Base-by-base conservation (phyloP, 2,113 vertebrate genomes). In the Myotis davidii region DNA sequence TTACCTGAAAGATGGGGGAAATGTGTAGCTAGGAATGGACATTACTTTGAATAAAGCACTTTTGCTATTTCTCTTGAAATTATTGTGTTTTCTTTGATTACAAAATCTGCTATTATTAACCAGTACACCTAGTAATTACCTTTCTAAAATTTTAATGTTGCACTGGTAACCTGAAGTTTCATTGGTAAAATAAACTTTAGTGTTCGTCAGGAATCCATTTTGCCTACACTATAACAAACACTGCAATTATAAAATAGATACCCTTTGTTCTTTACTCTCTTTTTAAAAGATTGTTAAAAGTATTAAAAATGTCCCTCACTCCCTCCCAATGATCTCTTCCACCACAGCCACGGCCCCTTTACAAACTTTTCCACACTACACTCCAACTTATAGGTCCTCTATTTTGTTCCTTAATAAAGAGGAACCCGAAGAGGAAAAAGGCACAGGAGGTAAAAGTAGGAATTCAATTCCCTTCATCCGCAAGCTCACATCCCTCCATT, bases 111-210 rank as follows among this genome's bases (percentile, higher is more conserved):
- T 39, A 45, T 10, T 45, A 45, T 45, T 45, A 45, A 45, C 45
- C 45, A 11, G 45, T 45, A 45, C 45, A 45, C 45, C 45, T 45
- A 45, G 45, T 45, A 88, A 85, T 17, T 54, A 72, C 87, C 56
- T 92, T 69, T 72, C 54, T 83, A 54, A 86, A 94, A 95, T 32
- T 45, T 69, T 54, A n/a, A 84, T 39, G 61, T 88, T 85, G 64
- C 54, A 56, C 25, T 32, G 59, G 27, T 56, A 81, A 85, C n/a
- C 23, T 72, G 69, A 87, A 27, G 25, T 34, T 56, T 73, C 74
- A n/a, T 9, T 79, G n/a, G 67, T 76, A 90, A 97, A 93, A 90
- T 67, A 90, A 74, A 96, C 6, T 16, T 32, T 42, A 45, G 29
- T 45, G 45, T 79, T 88, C 34, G 21, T 73, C 52, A 64, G 52